phyloP scores from a whole-genome alignment of 2,888 invertebrate genomes.

The Periphyllus acericola region DNA sequence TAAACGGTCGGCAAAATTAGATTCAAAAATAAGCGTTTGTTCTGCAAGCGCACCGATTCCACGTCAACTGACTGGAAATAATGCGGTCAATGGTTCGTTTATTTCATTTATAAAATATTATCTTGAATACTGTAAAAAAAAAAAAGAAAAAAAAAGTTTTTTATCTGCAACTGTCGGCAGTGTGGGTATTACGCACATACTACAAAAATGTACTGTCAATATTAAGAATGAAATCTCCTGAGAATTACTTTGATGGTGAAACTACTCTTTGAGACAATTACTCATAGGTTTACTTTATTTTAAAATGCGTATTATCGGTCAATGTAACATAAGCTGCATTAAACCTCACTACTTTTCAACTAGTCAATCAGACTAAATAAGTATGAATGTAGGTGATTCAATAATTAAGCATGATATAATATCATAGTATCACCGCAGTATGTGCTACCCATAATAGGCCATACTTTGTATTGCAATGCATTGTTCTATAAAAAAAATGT shows the following conservation, averaged over 20 bases:
- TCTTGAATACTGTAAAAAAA: constrained; percentile 36
- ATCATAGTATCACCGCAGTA: too few relatives aligned
- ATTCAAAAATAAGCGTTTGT: constrained; percentile 45
- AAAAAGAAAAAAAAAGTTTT: constrained; percentile 34
- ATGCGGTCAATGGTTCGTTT: constrained; percentile 48
- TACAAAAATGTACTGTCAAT: constrained; percentile 19
- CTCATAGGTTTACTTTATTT: background rate
- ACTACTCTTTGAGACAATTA: background rate
- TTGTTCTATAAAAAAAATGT: too few relatives aligned
- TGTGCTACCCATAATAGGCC: too few relatives aligned
- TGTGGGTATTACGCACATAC: background rate
- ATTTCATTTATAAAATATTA: constrained; percentile 51
- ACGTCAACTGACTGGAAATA: constrained; percentile 45
- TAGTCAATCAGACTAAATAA: background rate
- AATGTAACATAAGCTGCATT: background rate
- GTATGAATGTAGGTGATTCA: background rate
- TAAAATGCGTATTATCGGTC: background rate
- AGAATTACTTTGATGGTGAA: background rate
- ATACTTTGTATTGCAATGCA: too few relatives aligned
- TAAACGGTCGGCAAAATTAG: constrained; percentile 33
- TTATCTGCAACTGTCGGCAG: constrained; percentile 28
- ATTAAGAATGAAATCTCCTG: constrained; percentile 4
- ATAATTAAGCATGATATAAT: background rate
- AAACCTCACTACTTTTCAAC: background rate
- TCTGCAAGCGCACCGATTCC: background rate